Percentiles rank a stretch among this genome's conserved stretches.
phyloP scores from a whole-genome alignment of 1,140 invertebrate genomes.

The Atta colombica region DNA sequence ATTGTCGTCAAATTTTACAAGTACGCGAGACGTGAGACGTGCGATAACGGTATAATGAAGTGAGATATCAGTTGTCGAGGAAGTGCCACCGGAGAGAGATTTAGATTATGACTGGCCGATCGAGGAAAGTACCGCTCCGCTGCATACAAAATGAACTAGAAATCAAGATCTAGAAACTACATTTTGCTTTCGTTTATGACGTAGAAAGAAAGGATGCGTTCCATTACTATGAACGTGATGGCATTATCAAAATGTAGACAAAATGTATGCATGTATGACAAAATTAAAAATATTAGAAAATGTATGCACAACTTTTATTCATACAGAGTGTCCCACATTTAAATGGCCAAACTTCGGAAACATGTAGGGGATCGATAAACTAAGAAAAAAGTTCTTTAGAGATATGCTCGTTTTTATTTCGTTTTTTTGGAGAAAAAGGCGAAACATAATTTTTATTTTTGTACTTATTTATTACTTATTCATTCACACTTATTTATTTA shows the following conservation, averaged over 20 bases:
- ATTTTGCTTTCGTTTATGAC: constrained; percentile 4
- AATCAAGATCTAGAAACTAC: constrained; percentile 17
- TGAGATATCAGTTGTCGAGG: constrained; percentile 31
- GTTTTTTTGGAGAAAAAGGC: no score
- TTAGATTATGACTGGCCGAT: not conserved
- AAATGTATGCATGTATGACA: no score
- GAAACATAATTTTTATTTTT: no score
- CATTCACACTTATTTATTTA: no score
- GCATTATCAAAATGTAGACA: not conserved
- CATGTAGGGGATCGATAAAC: no score
- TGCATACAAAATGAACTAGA: not conserved
- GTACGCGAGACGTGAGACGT: not conserved
- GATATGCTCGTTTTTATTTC: no score
- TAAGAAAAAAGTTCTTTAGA: no score
- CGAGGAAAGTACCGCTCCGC: not conserved
- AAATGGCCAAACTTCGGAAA: no score
- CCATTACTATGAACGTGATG: not conserved
- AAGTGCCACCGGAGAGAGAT: constrained; percentile 16
- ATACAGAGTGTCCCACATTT: no score
- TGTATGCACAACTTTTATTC: not conserved
- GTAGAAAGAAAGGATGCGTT: not conserved
- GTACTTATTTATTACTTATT: no score
- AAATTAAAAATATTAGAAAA: not conserved
- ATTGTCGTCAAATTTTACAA: not conserved
- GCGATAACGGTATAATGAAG: not conserved